Evolutionary conservation across 2,888 invertebrate species (phyloP), one percentile per base, ranked within the genome.

Genomic region (Morpho helenor): DNA sequence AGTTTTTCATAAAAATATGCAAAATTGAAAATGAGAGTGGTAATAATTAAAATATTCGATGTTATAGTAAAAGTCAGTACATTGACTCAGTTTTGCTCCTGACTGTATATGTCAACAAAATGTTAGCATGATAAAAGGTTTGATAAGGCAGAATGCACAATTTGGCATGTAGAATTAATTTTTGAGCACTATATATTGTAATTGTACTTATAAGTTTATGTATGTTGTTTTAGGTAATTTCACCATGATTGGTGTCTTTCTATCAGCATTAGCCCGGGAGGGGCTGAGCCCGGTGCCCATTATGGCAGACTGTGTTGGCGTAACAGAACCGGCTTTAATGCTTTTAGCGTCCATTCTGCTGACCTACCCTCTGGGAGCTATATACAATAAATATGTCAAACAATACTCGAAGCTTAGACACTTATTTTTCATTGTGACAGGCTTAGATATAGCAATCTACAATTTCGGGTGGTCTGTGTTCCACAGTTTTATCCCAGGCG

Each of bases 401-500:
- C 58, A 77, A 52, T 54, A 79, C 60, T 65, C 66, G 2, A 52
- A 67, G 8, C 73, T 91, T 42, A 95, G 97, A 76, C 96, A 98
- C 77, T 53, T 94, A 8, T 97, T 92, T 82, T 96, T 97, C 76
- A 91, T 94, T 7, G 23, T 89, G 0, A 92, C 93, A 63, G 98
- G 98, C 9, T 75, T 97, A 6, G 83, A 92, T 2, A 87, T 98
- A 66, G 96, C 96, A 52, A 94, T 93, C 68, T 97, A 95, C 81
- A 98, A 98, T 79, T 98, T 96, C 89, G 97, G 98, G 44, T 74
- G 82, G 58, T 93, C 94, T 56, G 91, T 95, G 65, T 88, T 95
- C 61, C 98, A 99, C 82, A 95, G 96, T 56, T 75, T 95, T 0
- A 77, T 94, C 52, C 94, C 96, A 44, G 93, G 96, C 49, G 62